Conservation (phyloP, 1,140 invertebrate species). For the Drosophila malerkotliana region DNA sequence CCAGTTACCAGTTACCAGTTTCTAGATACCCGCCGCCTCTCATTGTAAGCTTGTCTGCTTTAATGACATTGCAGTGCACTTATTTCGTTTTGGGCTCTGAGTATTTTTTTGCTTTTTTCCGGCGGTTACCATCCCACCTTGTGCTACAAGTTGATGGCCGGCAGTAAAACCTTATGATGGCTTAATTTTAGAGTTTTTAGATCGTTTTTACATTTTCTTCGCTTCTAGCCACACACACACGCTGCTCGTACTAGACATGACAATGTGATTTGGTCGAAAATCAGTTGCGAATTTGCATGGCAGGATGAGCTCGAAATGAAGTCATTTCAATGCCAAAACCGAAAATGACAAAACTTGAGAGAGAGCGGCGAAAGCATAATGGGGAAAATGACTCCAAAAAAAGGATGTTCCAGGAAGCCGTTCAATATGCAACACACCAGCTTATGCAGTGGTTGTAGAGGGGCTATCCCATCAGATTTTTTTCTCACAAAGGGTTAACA, state of each 20-base stretch:
- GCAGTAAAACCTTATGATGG: constrained; percentile 77
- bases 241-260: constrained; percentile 22
- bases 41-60: constrained; percentile 73
- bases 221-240: neutral
- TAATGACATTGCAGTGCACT: constrained; percentile 81
- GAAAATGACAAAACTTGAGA: constrained; percentile 24
- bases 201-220: constrained; percentile 67
- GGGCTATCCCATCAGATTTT: constrained; percentile 33
- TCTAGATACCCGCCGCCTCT: constrained; percentile 6
- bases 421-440: constrained; percentile 58
- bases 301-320: constrained; percentile 63
- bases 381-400: constrained; percentile 11
- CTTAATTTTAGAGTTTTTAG: constrained; percentile 81
- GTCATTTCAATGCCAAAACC: constrained; percentile 56
- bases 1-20: neutral
- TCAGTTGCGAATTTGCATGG: constrained; percentile 77
- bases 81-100: constrained; percentile 71
- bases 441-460: constrained; percentile 1
- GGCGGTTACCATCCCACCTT: constrained; percentile 27
- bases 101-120: constrained; percentile 18
- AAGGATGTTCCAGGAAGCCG: constrained; percentile 8
- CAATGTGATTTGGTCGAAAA: constrained; percentile 76
- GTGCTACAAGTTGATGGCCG: constrained; percentile 57
- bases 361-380: constrained; percentile 1
- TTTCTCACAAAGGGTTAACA: neutral